Conservation (phyloP, 35 echinoderm and acorn worm genomes). For the Acanthaster planci region DNA sequence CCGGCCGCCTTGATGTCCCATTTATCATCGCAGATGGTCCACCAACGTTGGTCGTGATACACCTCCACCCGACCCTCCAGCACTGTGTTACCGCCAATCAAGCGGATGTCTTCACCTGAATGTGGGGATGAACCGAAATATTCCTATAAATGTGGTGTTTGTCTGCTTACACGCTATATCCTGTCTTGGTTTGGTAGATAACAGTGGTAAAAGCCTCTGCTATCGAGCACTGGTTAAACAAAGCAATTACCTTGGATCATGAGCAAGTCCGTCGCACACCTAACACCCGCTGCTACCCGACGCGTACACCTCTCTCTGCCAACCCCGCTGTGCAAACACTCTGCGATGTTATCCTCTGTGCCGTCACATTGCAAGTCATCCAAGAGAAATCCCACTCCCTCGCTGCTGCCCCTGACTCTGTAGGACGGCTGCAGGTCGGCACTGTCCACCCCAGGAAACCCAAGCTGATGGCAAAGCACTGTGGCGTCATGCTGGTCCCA, state of each 20-base stretch:
- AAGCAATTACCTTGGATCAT: slow-evolving; percentile 19
- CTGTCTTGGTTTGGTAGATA: no score
- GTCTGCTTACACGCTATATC: no score
- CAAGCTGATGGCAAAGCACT: slow-evolving; percentile 46
- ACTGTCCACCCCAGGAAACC: neutral
- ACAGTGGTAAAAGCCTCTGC: no score
- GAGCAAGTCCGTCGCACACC: neutral
- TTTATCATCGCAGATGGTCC: slow-evolving; percentile 4
- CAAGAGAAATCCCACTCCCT: neutral
- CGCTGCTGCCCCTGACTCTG: neutral
- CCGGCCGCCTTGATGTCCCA: slow-evolving; percentile 5
- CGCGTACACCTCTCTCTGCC: neutral
- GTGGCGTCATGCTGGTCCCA: slow-evolving; percentile 48
- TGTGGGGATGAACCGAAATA: neutral
- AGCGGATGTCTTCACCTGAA: slow-evolving; percentile 12
- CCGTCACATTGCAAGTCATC: slow-evolving; percentile 12
- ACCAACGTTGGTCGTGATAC: slow-evolving; percentile 9
- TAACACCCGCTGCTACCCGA: neutral
- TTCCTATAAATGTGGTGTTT: no score
- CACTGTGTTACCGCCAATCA: neutral
- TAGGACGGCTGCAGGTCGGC: neutral
- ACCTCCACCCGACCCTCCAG: slow-evolving; percentile 6
- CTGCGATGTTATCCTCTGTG: slow-evolving; percentile 11
- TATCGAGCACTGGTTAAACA: no score
- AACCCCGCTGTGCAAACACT: slow-evolving; percentile 16